Evolutionary conservation across 2,888 invertebrate species (phyloP).

Genomic region (Stenolophus ochropezus): DNA sequence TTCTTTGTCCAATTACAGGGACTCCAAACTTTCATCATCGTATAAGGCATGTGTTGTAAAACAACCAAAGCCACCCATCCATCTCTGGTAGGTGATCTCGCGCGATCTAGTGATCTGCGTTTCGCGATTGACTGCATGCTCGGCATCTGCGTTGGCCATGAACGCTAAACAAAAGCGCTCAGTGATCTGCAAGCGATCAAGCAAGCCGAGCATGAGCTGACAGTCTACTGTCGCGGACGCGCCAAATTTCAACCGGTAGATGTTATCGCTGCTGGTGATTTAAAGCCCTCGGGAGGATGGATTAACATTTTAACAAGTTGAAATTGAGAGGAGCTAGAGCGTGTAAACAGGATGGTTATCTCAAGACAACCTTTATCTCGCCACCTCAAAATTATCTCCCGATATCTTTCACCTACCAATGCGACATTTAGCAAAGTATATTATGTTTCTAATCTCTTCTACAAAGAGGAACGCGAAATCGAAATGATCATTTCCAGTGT

Average conservation of each 20-base stretch:
- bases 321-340: neutral
- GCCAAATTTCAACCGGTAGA: slow-evolving; percentile 32
- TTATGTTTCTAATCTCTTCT: too few species aligned
- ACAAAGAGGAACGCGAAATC: too few species aligned
- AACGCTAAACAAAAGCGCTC: slow-evolving; percentile 18
- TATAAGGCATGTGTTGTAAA: slow-evolving; percentile 3
- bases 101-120: slow-evolving; percentile 9
- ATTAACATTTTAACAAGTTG: slow-evolving; percentile 16
- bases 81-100: neutral
- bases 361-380: neutral
- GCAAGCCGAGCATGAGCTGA: slow-evolving; percentile 23
- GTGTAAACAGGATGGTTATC: neutral
- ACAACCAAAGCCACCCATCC: slow-evolving; percentile 27
- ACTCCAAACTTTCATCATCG: slow-evolving; percentile 13
- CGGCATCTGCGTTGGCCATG: slow-evolving; percentile 14
- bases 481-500: too few species aligned
- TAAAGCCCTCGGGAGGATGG: neutral
- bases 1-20: neutral
- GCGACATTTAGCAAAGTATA: too few species aligned
- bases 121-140: slow-evolving; percentile 37
- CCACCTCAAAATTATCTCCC: neutral
- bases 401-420: too few species aligned
- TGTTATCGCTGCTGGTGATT: slow-evolving; percentile 16
- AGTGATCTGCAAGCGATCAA: slow-evolving; percentile 40
- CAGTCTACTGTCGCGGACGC: slow-evolving; percentile 22